Base-by-base conservation (phyloP, 2,797 vertebrate species). In the Sibirionetta formosa region DNA sequence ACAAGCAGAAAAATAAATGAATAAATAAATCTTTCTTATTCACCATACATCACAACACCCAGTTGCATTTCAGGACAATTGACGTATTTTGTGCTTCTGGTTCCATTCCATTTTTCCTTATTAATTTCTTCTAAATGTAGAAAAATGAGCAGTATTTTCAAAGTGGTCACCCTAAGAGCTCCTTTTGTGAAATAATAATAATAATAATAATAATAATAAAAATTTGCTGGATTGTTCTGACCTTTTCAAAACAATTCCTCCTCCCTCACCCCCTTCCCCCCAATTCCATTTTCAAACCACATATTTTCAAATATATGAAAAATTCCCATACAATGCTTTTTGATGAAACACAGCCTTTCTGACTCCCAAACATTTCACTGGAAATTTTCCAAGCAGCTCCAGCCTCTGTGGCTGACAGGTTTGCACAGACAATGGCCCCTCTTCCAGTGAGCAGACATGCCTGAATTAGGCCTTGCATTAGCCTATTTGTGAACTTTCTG, bases 341-440 rank as follows among this genome's bases (percentile, higher is more conserved):
- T 1, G 2, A 73, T 53, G 20, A 71, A n/a, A n/a, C 17, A 51
- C n/a, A 44, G 12, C n/a, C 7, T 54, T 88, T 58, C 33, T 61
- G 68, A 69, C 19, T 53, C 24, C 31, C 19, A 72, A 20, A 38
- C 3, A 20, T 72, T 82, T 73, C 19, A 14, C 27, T 54, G 50
- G 65, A 38, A 38, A 48, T 42, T 64, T 58, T 60, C 35, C 36
- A 23, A 58, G 42, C 50, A 78, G 42, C 35, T 50, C 15, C 50
- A 48, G 22, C 26, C 22, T 35, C n/a, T 38, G 38, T 9, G 36
- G 27, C 64, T 1, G 0, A 15, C 46, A 33, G 54, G 27, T 23
- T 6, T 3, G 16, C 24, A 7, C 3, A 77, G 56, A 22, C 8
- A 11, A 40, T 9, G 24, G 48, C 26, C 1, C 2, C 7, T 29